phyloP scores from a whole-genome alignment of 2,113 vertebrate species.

The Paralichthys olivaceus region DNA sequence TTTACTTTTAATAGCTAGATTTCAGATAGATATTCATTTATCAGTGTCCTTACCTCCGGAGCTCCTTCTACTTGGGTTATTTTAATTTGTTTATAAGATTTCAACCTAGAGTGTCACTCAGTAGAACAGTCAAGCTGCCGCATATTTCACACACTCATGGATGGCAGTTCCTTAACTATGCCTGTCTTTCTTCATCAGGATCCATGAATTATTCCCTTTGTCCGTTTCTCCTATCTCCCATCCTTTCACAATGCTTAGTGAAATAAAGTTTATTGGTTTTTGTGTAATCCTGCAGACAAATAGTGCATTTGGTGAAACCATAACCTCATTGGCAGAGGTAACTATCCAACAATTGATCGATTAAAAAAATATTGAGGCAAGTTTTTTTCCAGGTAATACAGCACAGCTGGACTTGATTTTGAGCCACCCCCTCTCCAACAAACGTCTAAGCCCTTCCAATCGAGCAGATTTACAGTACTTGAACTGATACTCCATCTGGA shows the following conservation, averaged over 20 bases:
- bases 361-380: neutral
- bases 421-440: conserved; percentile 21
- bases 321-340: too few relatives aligned
- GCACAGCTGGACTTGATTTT: conserved; percentile 50
- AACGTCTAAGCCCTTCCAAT: conserved; percentile 57
- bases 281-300: too few relatives aligned
- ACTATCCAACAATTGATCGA: neutral
- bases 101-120: too few relatives aligned
- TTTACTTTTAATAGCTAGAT: neutral
- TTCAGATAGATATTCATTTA: neutral
- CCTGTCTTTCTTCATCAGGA: too few relatives aligned
- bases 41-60: neutral
- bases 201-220: too few relatives aligned
- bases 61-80: neutral
- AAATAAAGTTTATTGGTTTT: too few relatives aligned
- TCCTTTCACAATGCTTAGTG: too few relatives aligned
- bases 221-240: too few relatives aligned
- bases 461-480: conserved; percentile 71
- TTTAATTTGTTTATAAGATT: neutral
- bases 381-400: conserved; percentile 32
- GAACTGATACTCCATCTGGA: conserved; percentile 72
- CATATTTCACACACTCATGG: too few relatives aligned
- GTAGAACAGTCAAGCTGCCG: too few relatives aligned
- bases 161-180: too few relatives aligned
- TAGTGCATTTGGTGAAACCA: too few relatives aligned